phyloP scores from a whole-genome alignment of 2,888 invertebrate species.

The Piscicola geometra region DNA sequence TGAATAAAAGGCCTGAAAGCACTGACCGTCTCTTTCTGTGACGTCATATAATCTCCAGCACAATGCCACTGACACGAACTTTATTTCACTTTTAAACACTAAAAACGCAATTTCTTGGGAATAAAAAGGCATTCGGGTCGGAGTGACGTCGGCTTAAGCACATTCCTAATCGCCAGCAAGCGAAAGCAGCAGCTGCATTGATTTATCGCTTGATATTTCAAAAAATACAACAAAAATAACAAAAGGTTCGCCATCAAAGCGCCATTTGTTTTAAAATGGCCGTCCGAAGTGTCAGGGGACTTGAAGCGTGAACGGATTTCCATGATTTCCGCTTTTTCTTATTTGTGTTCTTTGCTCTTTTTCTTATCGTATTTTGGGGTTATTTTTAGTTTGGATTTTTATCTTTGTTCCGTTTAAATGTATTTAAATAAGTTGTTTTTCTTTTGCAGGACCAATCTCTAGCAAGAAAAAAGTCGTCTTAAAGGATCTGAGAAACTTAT shows the following conservation, averaged over 20 bases:
- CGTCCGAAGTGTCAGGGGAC: background rate
- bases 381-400: no score
- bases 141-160: no score
- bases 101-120: background rate
- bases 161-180: no score
- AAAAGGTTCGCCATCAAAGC: background rate
- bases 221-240: background rate
- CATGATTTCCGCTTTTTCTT: background rate
- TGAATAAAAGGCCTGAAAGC: no score
- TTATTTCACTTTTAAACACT: background rate
- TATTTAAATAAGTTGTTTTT: background rate
- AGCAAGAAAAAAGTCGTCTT: constrained; percentile 10
- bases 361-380: no score
- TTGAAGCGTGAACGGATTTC: constrained; percentile 1
- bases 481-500: background rate
- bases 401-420: background rate
- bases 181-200: no score
- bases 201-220: background rate
- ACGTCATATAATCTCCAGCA: background rate
- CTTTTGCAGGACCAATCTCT: background rate
- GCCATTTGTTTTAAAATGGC: background rate
- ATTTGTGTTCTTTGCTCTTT: no score
- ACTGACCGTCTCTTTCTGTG: background rate
- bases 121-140: no score
- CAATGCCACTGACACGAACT: background rate